A percentile compares a stretch with the other conserved stretches of the same genome.
Evolutionary conservation across 2,888 invertebrate genomes (phyloP).

Genomic region (Drosophila multiciliata): DNA sequence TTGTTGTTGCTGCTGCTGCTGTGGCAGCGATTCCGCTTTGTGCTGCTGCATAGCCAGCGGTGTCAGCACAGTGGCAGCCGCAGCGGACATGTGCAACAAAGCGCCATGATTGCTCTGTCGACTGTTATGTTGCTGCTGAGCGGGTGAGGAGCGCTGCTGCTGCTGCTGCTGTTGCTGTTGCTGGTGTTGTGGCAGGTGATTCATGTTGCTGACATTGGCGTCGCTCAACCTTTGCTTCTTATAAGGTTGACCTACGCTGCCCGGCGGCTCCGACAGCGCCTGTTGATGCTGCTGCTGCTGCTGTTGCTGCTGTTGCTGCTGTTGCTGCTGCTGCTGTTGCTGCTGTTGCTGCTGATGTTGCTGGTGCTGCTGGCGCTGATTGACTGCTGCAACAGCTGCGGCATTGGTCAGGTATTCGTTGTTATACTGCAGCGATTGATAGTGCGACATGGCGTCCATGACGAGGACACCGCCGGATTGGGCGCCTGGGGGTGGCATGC

Average conservation of each 20-base stretch:
- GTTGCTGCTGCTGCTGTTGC: conserved; percentile 66
- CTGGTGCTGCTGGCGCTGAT: conserved; percentile 85
- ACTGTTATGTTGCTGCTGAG: conserved; percentile 81
- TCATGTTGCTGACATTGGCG: conserved; percentile 71
- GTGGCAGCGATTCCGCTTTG: conserved; percentile 88
- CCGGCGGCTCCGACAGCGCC: conserved; percentile 82
- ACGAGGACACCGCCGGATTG: conserved; percentile 69
- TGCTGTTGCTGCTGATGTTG: conserved; percentile 67
- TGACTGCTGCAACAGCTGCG: conserved; percentile 66
- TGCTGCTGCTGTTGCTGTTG: conserved; percentile 71
- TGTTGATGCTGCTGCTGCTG: conserved; percentile 70
- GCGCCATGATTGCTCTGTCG: conserved; percentile 66
- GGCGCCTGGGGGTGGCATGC: conserved; percentile 63
- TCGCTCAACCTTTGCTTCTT: conserved; percentile 83
- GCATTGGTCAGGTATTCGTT: conserved; percentile 84
- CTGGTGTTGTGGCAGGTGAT: conserved; percentile 83
- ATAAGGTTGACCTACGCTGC: conserved; percentile 83
- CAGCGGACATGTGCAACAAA: conserved; percentile 44
- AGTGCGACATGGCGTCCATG: conserved; percentile 72
- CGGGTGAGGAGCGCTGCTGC: conserved; percentile 85
- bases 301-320: conserved; percentile 68
- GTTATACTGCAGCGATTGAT: conserved; percentile 83
- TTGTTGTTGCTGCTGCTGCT: conserved; percentile 68
- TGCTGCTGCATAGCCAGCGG: conserved; percentile 85
- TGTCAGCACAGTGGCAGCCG: conserved; percentile 49